Conservation (phyloP, 2,888 invertebrate genomes). For the Drosophila picticornis region DNA sequence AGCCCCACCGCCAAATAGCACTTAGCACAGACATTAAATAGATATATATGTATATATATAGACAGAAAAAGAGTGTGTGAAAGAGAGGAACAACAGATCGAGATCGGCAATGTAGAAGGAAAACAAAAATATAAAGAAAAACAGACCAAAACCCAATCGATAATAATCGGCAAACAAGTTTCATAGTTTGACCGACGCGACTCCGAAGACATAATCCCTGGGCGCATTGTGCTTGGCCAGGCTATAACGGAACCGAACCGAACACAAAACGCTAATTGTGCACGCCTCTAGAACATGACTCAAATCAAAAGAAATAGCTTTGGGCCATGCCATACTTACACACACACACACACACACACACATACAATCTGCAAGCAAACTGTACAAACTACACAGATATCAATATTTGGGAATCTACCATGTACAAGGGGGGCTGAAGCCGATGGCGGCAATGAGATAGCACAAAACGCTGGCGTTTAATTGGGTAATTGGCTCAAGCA, state of each 20-base stretch:
- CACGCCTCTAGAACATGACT: slow-evolving; percentile 80
- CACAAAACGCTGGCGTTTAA: slow-evolving; percentile 78
- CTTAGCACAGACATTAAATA: slow-evolving; percentile 43
- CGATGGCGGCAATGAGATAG: slow-evolving; percentile 74
- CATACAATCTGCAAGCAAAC: not conserved
- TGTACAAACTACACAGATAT: slow-evolving; percentile 55
- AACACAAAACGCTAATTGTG: slow-evolving; percentile 76
- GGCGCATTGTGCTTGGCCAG: slow-evolving; percentile 58
- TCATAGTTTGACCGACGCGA: slow-evolving; percentile 50
- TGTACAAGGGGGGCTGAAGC: slow-evolving; percentile 25
- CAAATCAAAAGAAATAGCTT: slow-evolving; percentile 71
- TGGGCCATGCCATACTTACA: slow-evolving; percentile 46
- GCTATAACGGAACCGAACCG: slow-evolving; percentile 70
- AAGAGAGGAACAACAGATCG: slow-evolving; percentile 24
- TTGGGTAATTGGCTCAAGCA: slow-evolving; percentile 82
- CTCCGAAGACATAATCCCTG: slow-evolving; percentile 69
- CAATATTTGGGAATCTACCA: slow-evolving; percentile 76
- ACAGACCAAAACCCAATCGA: slow-evolving; percentile 61
- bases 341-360: slow-evolving; percentile 5
- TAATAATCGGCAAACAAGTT: slow-evolving; percentile 76
- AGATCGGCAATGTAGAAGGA: slow-evolving; percentile 30
- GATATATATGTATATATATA: slow-evolving; percentile 22
- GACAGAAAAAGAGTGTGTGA: slow-evolving; percentile 30
- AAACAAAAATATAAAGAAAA: slow-evolving; percentile 4
- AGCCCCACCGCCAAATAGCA: slow-evolving; percentile 38